Conservation (phyloP, 2,888 invertebrate genomes). For the Hypsopygia costalis region DNA sequence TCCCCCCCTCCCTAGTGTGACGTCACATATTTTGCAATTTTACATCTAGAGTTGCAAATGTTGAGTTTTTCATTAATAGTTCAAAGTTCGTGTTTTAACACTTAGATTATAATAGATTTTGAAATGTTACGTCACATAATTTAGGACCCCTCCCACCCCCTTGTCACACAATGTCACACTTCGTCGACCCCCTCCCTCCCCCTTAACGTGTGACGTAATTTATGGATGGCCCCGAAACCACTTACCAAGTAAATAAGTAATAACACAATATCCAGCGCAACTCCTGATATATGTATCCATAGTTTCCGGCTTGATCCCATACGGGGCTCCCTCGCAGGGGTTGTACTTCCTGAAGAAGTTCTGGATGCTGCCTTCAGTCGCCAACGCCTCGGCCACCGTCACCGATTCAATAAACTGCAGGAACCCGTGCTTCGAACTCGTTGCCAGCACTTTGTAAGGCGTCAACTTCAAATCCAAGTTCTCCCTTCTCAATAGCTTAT, state of each 20-base stretch:
- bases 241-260: slow-evolving; percentile 93
- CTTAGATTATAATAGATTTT: no score
- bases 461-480: slow-evolving; percentile 98
- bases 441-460: slow-evolving; percentile 96
- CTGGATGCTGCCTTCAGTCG: slow-evolving; percentile 92
- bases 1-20: no score
- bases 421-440: slow-evolving; percentile 97
- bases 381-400: slow-evolving; percentile 95
- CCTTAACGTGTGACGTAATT: no score
- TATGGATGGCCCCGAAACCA: no score
- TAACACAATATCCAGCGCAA: slow-evolving; percentile 98
- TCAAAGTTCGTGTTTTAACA: no score
- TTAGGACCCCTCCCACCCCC: no score
- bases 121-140: no score
- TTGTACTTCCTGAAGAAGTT: slow-evolving; percentile 96
- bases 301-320: slow-evolving; percentile 94
- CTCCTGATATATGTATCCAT: slow-evolving; percentile 98
- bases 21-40: no score
- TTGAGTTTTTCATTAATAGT: no score
- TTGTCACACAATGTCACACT: no score
- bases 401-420: slow-evolving; percentile 97
- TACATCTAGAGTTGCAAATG: no score
- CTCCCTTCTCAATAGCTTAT: slow-evolving; percentile 94
- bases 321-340: slow-evolving; percentile 92
- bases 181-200: no score